Evolutionary conservation across 2,797 vertebrate species (phyloP), one percentile per base, ranked within the genome.

Genomic region (Acrossocheilus fasciatus): DNA sequence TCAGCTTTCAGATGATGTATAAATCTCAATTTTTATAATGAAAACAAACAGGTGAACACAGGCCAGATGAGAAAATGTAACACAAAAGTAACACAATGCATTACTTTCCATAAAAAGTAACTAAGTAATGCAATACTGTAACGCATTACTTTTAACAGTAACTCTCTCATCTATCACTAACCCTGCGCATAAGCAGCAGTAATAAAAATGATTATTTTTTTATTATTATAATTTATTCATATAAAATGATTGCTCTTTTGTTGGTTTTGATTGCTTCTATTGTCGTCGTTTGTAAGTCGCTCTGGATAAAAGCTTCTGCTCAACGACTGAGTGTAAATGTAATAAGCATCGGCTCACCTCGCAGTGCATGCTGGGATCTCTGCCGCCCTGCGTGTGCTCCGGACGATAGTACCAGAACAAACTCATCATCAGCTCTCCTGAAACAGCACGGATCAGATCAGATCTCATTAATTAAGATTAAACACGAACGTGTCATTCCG

Each of bases 381-480:
- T 95, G 91, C 98, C 98, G 91, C 98, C 98, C 95, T 99, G 98
- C 89, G 98, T 98, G 96, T 99, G 98, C 93, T 99, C 98, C 0
- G 98, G 98, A 91, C 98, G 95, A 95, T 99, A 99, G 94, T 99
- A 99, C 98, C 98, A 99, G 94, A 99, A 97, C 86, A 99, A 97
- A 92, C 98, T 99, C 98, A 99, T 99, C 98, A 99, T 99, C 96
- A 99, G 95, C 94, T 99, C 98, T 92, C 98, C 98, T 99, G 93
- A 41, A 87, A 88, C 83, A 82, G 34, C 41, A 91, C 76, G 66
- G 70, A 47, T 68, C 79, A 91, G 30, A 72, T 30, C n/a, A 62
- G 30, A 6, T 30, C 62, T 30, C 62, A n/a, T 10, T 11, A 0
- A 59, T 59, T 59, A 8, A 9, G 7, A 57, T 57, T 23, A 57